These are phyloP conservation scores for Trichosurus vulpecula DNA, from an alignment of 2,797 vertebrate genomes.

Conservation along the genomic window DNA sequence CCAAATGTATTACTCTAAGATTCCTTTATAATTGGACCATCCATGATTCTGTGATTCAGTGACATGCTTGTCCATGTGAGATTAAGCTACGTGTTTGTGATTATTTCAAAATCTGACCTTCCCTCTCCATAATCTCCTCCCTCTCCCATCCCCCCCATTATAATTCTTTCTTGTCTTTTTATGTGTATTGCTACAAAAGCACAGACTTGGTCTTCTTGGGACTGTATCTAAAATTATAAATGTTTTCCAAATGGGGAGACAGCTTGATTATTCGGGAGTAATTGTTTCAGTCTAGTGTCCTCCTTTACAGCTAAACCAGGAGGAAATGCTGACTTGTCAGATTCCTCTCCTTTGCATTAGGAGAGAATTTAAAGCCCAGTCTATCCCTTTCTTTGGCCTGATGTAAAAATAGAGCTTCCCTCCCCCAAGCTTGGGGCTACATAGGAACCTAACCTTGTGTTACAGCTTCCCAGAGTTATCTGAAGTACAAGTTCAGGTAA, in stretches of 20 bases:
- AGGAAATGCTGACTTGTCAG: slow-evolving; percentile 47
- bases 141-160: not conserved
- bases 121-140: not conserved
- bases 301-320: slow-evolving; percentile 38
- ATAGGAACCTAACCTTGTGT: slow-evolving; percentile 40
- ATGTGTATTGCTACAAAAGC: not conserved
- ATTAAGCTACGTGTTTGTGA: not conserved
- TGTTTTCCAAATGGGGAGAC: slow-evolving; percentile 19
- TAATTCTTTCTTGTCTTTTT: not conserved
- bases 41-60: not conserved
- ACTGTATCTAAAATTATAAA: slow-evolving; percentile 60
- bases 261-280: slow-evolving; percentile 62
- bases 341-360: slow-evolving; percentile 54
- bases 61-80: not conserved
- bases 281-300: slow-evolving; percentile 50
- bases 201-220: not conserved
- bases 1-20: not conserved
- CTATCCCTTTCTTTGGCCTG: slow-evolving; percentile 46
- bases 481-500: slow-evolving; percentile 46
- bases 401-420: slow-evolving; percentile 44
- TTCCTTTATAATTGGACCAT: not conserved
- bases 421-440: not conserved
- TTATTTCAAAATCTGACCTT: not conserved
- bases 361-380: slow-evolving; percentile 45
- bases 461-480: slow-evolving; percentile 16